Percentiles rank a stretch among this genome's conserved stretches.
Conservation (phyloP, 2,797 vertebrate species). For the Mionectes olivaceus region DNA sequence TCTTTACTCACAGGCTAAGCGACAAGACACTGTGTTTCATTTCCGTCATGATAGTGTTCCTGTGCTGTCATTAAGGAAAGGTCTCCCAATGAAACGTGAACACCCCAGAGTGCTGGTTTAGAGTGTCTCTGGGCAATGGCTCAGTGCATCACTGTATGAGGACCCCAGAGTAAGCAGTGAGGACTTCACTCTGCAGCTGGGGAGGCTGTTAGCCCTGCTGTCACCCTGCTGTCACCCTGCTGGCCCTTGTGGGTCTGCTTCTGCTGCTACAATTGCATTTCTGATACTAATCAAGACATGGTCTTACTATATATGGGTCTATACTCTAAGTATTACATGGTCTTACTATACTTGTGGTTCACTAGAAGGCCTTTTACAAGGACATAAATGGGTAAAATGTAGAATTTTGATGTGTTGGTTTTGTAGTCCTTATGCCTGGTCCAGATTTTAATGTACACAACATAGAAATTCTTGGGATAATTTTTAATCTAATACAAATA, state of each 20-base stretch:
- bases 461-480: not conserved
- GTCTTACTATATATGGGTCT: not conserved
- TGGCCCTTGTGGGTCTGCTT: not conserved
- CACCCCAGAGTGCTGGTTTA: not conserved
- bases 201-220: not conserved
- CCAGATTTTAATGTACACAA: not conserved
- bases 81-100: not conserved
- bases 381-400: not conserved
- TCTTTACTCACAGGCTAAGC: not conserved
- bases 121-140: not conserved
- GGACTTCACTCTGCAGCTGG: not conserved
- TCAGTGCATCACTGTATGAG: not conserved
- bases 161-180: not conserved
- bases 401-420: not conserved
- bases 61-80: not conserved
- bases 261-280: not conserved
- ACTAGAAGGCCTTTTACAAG: not conserved
- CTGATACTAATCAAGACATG: not conserved
- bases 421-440: not conserved
- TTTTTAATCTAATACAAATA: not conserved
- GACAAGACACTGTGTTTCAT: not conserved
- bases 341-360: not conserved
- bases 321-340: not conserved
- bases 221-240: not conserved
- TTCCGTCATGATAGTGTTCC: not conserved